Percentiles rank a stretch among this genome's conserved stretches.
phyloP scores from a whole-genome alignment of 2,113 vertebrate species.

The Phalacrocorax brasilianus region DNA sequence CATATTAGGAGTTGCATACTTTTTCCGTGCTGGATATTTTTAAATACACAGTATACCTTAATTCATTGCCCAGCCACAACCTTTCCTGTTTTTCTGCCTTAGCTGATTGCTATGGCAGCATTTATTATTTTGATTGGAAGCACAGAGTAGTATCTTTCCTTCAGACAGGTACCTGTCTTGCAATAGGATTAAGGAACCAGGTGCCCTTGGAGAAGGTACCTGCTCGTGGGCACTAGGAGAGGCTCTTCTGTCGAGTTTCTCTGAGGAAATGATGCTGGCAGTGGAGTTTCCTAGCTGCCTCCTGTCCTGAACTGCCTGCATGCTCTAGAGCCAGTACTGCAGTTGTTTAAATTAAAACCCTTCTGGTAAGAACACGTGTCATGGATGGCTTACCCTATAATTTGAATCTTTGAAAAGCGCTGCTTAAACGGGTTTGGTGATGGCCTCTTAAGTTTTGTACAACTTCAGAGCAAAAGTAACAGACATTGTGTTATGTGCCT shows the following conservation, averaged over 20 bases:
- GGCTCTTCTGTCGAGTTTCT: background rate
- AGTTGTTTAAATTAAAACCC: background rate
- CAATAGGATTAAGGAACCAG: background rate
- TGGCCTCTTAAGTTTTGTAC: background rate
- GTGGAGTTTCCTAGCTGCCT: background rate
- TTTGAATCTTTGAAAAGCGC: background rate
- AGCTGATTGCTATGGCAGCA: background rate
- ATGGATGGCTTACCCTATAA: background rate
- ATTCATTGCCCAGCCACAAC: background rate
- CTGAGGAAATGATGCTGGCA: background rate
- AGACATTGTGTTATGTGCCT: rapidly evolving
- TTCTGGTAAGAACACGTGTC: background rate
- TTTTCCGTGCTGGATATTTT: background rate
- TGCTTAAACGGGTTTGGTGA: rapidly evolving
- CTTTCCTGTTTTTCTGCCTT: background rate
- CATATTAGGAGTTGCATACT: rapidly evolving
- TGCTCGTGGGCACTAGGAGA: background rate
- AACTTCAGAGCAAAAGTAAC: background rate
- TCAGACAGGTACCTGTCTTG: background rate
- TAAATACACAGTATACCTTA: rapidly evolving
- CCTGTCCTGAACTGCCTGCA: background rate
- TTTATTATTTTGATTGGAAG: background rate
- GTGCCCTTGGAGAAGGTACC: background rate
- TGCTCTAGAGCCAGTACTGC: background rate
- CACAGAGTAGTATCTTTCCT: background rate